Conservation (phyloP, 1,140 invertebrate genomes). For the Sitobion miscanthi region DNA sequence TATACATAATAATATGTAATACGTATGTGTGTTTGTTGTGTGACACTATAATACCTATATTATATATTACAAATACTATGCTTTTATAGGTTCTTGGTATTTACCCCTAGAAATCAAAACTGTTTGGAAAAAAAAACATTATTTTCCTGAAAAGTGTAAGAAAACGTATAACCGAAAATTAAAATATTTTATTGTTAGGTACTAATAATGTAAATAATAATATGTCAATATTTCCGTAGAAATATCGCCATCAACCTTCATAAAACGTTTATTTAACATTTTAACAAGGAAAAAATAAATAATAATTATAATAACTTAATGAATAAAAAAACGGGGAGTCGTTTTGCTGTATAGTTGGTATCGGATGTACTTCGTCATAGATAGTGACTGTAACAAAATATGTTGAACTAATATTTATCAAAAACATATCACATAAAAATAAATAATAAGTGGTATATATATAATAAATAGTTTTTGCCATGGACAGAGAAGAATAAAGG, state of each 20-base stretch:
- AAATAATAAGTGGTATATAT: too few species aligned
- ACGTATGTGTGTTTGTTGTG: not conserved
- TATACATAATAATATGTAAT: not conserved
- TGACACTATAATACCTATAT: not conserved
- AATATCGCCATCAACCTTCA: not conserved
- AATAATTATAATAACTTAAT: not conserved
- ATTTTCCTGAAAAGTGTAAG: not conserved
- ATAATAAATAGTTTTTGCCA: too few species aligned
- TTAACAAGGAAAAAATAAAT: not conserved
- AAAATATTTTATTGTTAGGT: not conserved
- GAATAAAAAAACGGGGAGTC: not conserved
- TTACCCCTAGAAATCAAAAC: not conserved
- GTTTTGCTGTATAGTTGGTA: not conserved
- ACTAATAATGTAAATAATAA: not conserved
- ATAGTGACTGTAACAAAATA: not conserved
- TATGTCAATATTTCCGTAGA: not conserved
- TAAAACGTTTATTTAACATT: not conserved
- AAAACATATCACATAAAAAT: too few species aligned
- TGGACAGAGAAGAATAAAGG: too few species aligned
- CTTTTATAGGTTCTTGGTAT: not conserved
- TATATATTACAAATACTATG: not conserved
- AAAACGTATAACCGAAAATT: not conserved
- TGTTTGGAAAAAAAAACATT: not conserved
- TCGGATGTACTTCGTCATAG: not conserved
- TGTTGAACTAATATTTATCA: too few species aligned